Evolutionary conservation across 2,113 vertebrate species (phyloP), one percentile per base, ranked within the genome.

Genomic region (Lontra canadensis): DNA sequence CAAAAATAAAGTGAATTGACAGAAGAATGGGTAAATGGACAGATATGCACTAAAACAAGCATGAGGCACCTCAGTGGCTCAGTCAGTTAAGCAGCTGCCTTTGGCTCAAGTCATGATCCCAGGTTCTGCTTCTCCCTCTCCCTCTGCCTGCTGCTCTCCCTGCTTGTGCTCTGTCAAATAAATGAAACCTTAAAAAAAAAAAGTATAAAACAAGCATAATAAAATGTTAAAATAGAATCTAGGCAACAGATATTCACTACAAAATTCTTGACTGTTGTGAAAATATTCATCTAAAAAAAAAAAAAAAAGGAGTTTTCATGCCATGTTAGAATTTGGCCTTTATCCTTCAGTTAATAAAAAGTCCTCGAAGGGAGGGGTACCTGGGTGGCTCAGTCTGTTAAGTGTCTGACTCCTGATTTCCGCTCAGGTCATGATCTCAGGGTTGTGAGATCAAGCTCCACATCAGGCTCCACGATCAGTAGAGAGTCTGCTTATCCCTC

Each of bases 181-280:
- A 65, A 29, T 63, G 31, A 65, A 65, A 13, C 12, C 25, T 63
- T 29, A 13, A 65, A 65, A 31, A 63, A 61, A 63, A 63, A 65
- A 65, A 31, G 61, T 31, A 90, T 79, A 42, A 91, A 96, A 79
- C 1, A 59, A 31, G 3, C 69, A 73, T 14, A 79, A 25, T 36
- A 93, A 73, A 86, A 87, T n/a, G 2, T 36, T 74, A 94, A 73
- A 13, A 67, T 76, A 95, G 67, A 91, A 86, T 49, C 13, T 14
- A 90, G 31, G 57, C 44, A 74, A 71, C 7, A 39, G 34, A 61
- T 55, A 59, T 63, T 44, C 4, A 61, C 17, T 55, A 55, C 13
- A 69, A 44, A 87, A 92, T 95, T 86, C 88, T 85, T 42, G 81
- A 93, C 57, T 90, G 71, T n/a, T 79, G 6, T 90, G 12, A 94